Evolutionary conservation across 2,113 vertebrate species (phyloP), one percentile per base, ranked within the genome.

Genomic region (Zosterops japonicus): DNA sequence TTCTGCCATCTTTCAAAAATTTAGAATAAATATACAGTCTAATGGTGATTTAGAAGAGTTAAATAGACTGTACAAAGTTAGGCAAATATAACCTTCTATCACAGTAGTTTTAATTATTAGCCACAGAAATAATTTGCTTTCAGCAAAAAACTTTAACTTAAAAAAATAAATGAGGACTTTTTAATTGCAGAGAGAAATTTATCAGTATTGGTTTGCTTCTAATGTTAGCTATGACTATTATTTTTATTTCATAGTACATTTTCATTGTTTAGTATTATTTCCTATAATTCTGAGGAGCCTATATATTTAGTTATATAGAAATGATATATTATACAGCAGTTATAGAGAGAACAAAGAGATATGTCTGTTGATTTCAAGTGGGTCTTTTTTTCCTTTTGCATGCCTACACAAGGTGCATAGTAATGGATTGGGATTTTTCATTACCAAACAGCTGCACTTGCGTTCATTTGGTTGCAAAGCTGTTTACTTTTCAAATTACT

Each of bases 401-500:
- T 55, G 63, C 53, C 68, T 86, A 84, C 44, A 74, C 46, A 87
- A 80, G 84, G 72, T 95, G 71, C 75, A 81, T 82, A 80, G 65
- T 52, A 85, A 90, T 80, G 53, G 69, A 22, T 60, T 77, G 79
- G 18, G 28, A n/a, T 79, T 87, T 93, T 94, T 94, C 94, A 95
- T 96, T 88, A 91, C 72, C 86, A 89, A 96, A 95, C 92, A 97
- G 80, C 96, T 91, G 95, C 81, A 82, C 94, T 95, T 94, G 87
- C 2, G 47, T 96, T 97, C 82, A 77, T 93, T 88, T 92, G 71
- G 94, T 96, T 95, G 92, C 90, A 95, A 96, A 95, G 95, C 64
- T 97, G 95, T 96, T 97, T 95, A 76, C 80, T 97, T 87, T 89
- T 75, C 79, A 97, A 97, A 92, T 95, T 87, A 90, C 80, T 93